Percentiles rank a stretch among this genome's conserved stretches.
phyloP scores from a whole-genome alignment of 2,113 vertebrate species.

The Carassius carassius region DNA sequence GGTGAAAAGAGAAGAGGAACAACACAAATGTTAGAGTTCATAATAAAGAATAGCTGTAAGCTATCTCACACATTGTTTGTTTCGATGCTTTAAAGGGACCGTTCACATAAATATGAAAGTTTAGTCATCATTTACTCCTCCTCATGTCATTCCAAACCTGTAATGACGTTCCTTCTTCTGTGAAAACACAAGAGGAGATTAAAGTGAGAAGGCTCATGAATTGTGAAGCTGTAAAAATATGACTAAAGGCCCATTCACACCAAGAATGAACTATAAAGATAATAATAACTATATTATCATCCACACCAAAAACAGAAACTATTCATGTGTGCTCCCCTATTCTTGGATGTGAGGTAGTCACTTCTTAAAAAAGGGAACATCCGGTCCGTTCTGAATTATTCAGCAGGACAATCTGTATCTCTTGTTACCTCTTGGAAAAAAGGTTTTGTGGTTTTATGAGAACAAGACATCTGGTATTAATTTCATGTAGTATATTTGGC shows the following conservation, averaged over 20 bases:
- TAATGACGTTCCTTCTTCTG: not conserved
- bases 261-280: not conserved
- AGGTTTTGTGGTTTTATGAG: constrained; percentile 16
- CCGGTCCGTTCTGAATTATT: constrained; percentile 17
- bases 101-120: not conserved
- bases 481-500: not conserved
- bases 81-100: not conserved
- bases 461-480: constrained; percentile 45
- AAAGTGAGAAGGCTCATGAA: not conserved
- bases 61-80: not conserved
- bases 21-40: not conserved
- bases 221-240: not conserved
- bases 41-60: constrained; percentile 5
- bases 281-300: not conserved
- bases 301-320: not conserved
- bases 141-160: not conserved
- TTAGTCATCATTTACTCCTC: not conserved
- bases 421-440: constrained; percentile 23
- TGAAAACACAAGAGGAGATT: not conserved
- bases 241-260: not conserved
- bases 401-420: constrained; percentile 28
- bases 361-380: constrained; percentile 8
- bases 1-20: constrained; percentile 8
- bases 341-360: not conserved
- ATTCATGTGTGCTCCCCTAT: not conserved